Percentiles rank a stretch among this genome's conserved stretches.
These are phyloP conservation scores for Bergia sp. DNA, from an alignment of 92 coral and sea anemone species.

Conservation along the genomic window DNA sequence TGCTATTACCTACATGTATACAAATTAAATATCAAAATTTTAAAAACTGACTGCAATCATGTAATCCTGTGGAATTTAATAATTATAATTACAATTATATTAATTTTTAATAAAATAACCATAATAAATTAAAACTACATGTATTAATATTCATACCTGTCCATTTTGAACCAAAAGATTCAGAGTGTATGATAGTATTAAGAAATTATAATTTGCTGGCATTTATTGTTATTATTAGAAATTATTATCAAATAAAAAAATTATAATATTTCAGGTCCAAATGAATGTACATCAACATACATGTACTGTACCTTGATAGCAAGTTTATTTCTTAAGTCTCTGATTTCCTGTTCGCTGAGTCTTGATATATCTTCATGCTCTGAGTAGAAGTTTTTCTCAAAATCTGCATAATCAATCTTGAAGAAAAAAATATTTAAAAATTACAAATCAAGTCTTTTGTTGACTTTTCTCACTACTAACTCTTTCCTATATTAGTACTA, in stretches of 20 bases:
- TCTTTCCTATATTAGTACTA: too few relatives aligned
- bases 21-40: too few relatives aligned
- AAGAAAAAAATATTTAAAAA: conserved; percentile 20
- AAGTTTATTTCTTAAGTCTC: conserved; percentile 74
- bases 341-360: conserved; percentile 67
- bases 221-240: too few relatives aligned
- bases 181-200: background rate
- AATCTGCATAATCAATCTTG: conserved; percentile 85
- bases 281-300: background rate
- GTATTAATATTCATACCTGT: too few relatives aligned
- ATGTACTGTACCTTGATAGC: conserved; percentile 77
- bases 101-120: too few relatives aligned
- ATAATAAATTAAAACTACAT: too few relatives aligned
- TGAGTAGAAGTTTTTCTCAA: conserved; percentile 91
- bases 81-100: too few relatives aligned
- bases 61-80: too few relatives aligned
- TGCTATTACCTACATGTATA: too few relatives aligned
- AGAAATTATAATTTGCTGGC: background rate
- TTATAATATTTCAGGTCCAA: background rate
- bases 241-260: too few relatives aligned
- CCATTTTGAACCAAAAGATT: background rate
- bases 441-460: background rate
- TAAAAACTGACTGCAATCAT: too few relatives aligned
- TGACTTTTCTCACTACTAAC: too few relatives aligned
- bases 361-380: conserved; percentile 87